A percentile compares a stretch with the other conserved stretches of the same genome.
Evolutionary conservation across 2,888 invertebrate species (phyloP).

Genomic region (Amblyjoppa fuscipennis): DNA sequence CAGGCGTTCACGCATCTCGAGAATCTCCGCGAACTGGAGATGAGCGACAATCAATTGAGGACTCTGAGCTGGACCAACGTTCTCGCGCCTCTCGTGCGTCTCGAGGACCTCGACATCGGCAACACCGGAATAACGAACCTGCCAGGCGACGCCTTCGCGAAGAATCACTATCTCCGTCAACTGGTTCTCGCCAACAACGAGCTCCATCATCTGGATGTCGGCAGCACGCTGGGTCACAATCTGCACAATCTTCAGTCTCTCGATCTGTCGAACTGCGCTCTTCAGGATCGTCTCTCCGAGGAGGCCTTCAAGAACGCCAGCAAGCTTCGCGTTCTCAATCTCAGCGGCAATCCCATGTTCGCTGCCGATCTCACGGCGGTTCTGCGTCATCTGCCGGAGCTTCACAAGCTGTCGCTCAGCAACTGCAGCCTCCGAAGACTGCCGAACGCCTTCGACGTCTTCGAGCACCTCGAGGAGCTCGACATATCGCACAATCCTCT

Average conservation of each 20-base stretch:
- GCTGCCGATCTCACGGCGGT: conserved; percentile 90
- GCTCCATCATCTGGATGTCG: conserved; percentile 88
- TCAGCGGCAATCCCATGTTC: conserved; percentile 90
- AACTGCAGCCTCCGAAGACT: conserved; percentile 89
- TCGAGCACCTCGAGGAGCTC: conserved; percentile 89
- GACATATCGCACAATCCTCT: conserved; percentile 91
- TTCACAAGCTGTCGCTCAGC: conserved; percentile 89
- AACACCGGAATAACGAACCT: conserved; percentile 88
- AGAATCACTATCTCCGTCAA: conserved; percentile 88
- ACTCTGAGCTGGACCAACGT: conserved; percentile 88
- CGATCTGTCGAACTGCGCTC: conserved; percentile 90
- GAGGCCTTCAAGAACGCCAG: conserved; percentile 90
- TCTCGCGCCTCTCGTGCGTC: conserved; percentile 87
- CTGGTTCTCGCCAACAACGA: conserved; percentile 89
- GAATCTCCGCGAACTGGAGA: conserved; percentile 89
- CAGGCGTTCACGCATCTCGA: conserved; percentile 87
- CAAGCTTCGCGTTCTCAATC: conserved; percentile 88
- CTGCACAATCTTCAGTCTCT: conserved; percentile 88
- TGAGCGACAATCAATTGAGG: conserved; percentile 87
- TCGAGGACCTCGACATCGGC: conserved; percentile 89
- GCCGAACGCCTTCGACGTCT: conserved; percentile 89
- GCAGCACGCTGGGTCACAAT: conserved; percentile 88
- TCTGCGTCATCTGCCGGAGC: conserved; percentile 88
- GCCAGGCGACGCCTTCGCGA: conserved; percentile 89
- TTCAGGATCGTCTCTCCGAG: conserved; percentile 89